Percentiles rank a stretch among this genome's conserved stretches.
Evolutionary conservation across 1,140 invertebrate genomes (phyloP).

Genomic region (Neomicropteryx cornuta): DNA sequence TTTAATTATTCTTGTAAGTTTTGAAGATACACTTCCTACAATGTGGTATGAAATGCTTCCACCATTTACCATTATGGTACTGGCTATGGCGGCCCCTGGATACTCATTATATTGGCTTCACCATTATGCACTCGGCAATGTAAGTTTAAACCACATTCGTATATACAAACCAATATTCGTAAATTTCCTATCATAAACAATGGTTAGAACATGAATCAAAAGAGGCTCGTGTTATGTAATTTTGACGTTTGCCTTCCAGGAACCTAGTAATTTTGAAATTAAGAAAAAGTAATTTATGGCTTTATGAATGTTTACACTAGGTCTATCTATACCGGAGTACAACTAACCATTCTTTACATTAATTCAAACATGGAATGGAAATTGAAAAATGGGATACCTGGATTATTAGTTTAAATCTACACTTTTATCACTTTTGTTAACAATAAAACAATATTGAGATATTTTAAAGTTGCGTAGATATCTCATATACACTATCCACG

Average conservation of each 20-base stretch:
- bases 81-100: constrained; percentile 40
- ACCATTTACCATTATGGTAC: constrained; percentile 42
- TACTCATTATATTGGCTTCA: constrained; percentile 45
- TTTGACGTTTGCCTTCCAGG: not conserved
- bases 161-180: constrained; percentile 6
- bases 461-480: no score
- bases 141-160: constrained; percentile 24
- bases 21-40: constrained; percentile 17
- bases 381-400: no score
- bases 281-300: constrained; percentile 3
- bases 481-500: no score
- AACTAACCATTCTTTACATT: no score
- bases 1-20: constrained; percentile 9
- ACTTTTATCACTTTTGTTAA: no score
- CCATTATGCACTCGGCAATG: constrained; percentile 44
- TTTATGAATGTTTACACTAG: constrained; percentile 23
- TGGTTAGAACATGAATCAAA: not conserved
- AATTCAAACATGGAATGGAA: no score
- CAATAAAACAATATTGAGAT: no score
- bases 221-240: not conserved
- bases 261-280: not conserved
- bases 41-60: constrained; percentile 58
- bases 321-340: constrained; percentile 2
- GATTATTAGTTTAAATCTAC: no score
- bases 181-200: not conserved